phyloP scores from a whole-genome alignment of 1,140 invertebrate genomes.

The Drosophila orosa region DNA sequence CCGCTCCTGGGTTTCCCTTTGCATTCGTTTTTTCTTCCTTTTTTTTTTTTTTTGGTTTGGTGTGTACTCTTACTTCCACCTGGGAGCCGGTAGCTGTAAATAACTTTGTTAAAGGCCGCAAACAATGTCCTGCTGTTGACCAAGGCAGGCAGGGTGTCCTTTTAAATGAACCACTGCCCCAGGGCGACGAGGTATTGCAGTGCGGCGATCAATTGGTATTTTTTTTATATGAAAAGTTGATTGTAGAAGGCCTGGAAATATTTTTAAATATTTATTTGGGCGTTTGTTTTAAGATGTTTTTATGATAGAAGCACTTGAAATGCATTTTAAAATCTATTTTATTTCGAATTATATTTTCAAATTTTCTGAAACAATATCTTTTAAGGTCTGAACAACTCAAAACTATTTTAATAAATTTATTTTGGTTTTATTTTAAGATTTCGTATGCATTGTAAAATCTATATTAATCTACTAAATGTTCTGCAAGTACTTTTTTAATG shows the following conservation, averaged over 20 bases:
- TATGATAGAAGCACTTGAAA: background rate
- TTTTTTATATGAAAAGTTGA: background rate
- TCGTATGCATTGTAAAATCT: too few species aligned
- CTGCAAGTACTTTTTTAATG: too few species aligned
- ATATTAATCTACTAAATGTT: too few species aligned
- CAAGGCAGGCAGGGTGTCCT: constrained; percentile 22
- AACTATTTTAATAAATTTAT: too few species aligned
- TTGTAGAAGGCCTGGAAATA: background rate
- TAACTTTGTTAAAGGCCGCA: constrained; percentile 58
- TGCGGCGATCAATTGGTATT: background rate
- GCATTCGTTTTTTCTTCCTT: constrained; percentile 24
- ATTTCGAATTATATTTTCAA: too few species aligned
- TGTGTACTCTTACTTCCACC: constrained; percentile 43
- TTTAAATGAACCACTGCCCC: background rate
- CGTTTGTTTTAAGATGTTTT: background rate
- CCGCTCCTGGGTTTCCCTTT: constrained; percentile 11
- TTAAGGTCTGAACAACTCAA: too few species aligned
- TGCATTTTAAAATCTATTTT: too few species aligned
- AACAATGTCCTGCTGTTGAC: constrained; percentile 35
- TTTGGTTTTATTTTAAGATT: too few species aligned
- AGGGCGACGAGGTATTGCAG: background rate
- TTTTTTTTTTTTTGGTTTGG: background rate
- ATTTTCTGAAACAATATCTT: too few species aligned
- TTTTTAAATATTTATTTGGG: background rate
- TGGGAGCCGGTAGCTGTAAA: constrained; percentile 52